Conservation (phyloP, 64 coral and sea anemone genomes). For the Pocillopora verrucosa region DNA sequence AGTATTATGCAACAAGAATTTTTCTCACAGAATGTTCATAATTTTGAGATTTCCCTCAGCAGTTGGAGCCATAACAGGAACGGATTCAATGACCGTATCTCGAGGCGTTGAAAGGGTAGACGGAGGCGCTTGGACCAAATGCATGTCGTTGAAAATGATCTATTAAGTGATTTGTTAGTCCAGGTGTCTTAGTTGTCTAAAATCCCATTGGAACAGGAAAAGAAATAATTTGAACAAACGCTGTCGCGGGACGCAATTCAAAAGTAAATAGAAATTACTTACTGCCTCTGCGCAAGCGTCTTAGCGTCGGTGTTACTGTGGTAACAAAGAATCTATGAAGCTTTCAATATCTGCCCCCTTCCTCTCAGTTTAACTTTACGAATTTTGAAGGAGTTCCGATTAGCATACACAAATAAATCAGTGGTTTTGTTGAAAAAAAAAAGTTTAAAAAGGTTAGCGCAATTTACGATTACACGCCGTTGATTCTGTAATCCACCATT, state of each 20-base stretch:
- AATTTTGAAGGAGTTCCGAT: no score
- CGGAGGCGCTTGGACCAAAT: conserved; percentile 72
- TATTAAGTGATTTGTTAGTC: conserved; percentile 29
- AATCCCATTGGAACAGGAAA: conserved; percentile 23
- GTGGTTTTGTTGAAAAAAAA: no score
- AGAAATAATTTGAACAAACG: background rate
- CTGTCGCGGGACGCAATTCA: background rate
- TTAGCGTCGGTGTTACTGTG: background rate
- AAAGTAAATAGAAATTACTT: background rate
- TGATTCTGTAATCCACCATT: no score
- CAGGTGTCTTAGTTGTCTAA: conserved; percentile 39
- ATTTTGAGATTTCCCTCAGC: conserved; percentile 90
- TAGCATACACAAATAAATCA: no score
- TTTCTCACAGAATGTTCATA: conserved; percentile 77
- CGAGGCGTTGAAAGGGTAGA: conserved; percentile 58
- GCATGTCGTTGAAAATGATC: conserved; percentile 52
- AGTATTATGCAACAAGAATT: background rate
- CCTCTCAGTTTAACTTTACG: no score
- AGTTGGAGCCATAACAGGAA: conserved; percentile 41
- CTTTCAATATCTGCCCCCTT: no score
- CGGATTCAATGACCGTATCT: conserved; percentile 25
- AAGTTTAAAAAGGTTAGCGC: no score
- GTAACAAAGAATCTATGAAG: background rate
- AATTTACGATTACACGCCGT: no score
- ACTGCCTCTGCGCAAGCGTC: background rate